A percentile compares a stretch with the other conserved stretches of the same genome.
phyloP scores from a whole-genome alignment of 2,113 vertebrate genomes.

The Leptodactylus fuscus region DNA sequence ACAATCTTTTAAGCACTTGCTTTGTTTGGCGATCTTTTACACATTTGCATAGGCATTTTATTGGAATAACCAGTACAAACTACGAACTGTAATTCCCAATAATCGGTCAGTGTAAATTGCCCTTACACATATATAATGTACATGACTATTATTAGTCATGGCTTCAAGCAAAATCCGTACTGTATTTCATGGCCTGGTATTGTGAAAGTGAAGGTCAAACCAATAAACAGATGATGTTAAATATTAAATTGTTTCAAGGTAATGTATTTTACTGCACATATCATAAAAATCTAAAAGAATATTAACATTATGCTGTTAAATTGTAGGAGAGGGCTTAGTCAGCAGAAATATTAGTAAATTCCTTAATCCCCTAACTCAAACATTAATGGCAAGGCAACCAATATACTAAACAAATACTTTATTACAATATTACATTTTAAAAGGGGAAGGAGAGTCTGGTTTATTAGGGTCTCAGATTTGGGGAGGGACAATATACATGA shows the following conservation, averaged over 20 bases:
- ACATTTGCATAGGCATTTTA: too few relatives aligned
- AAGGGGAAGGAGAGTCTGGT: background rate
- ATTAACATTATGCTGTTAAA: conserved; percentile 4
- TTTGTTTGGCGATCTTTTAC: too few relatives aligned
- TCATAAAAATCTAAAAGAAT: conserved; percentile 37
- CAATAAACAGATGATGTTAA: conserved; percentile 51
- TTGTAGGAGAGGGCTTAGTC: background rate
- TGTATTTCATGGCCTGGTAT: conserved; percentile 1
- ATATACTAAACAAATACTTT: conserved; percentile 7
- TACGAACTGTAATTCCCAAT: too few relatives aligned
- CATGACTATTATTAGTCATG: background rate
- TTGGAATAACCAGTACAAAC: too few relatives aligned
- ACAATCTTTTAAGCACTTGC: too few relatives aligned
- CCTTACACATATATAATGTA: too few relatives aligned
- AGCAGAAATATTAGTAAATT: conserved; percentile 29
- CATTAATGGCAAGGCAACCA: background rate
- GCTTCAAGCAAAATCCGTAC: background rate
- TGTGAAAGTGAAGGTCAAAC: conserved; percentile 46
- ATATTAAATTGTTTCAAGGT: conserved; percentile 58
- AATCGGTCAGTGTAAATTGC: too few relatives aligned
- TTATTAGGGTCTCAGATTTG: conserved; percentile 15
- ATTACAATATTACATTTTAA: conserved; percentile 26
- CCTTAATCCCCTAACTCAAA: background rate
- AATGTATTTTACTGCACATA: conserved; percentile 34
- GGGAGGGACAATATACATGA: background rate